Base-by-base conservation (phyloP, 2,888 invertebrate genomes). In the Lymantria dispar region DNA sequence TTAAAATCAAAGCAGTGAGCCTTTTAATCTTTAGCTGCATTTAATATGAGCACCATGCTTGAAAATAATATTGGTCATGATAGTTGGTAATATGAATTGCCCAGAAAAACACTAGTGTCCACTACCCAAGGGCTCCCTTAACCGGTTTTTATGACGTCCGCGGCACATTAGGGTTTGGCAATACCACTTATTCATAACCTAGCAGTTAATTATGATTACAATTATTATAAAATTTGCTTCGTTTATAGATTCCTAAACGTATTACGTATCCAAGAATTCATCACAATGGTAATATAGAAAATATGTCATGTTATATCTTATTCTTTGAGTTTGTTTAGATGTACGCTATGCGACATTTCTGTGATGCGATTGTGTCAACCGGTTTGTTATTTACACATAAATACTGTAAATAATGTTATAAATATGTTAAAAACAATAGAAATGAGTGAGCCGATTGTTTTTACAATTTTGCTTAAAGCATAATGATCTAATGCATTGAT, bases 361-460 rank as follows among this genome's bases (percentile, higher is more conserved):
- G 75, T 73, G 54, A 50, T 46, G 43, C 60, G 67, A 71, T 72
- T 75, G 73, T 72, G 50, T 60, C 50, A 59, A 67, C 58, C 53
- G 60, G 56, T 70, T 68, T 68, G 33, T 74, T 81, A 80, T 82
- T 76, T 80, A 79, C 79, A 78, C 78, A 78, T 79, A 48, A 42
- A 42, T 48, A 48, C 8, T 52, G 45, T 52, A 52, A 52, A 52
- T 52, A 52, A 78, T 72, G 68, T 60, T 66, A 64, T 67, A 73
- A 72, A 68, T 66, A 57, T 48, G 63, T 46, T 61, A 71, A 72
- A 73, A 80, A 77, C 79, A 78, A 81, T 80, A 62, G 69, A 64
- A 64, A 63, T 54, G 53, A 55, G 33, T 40, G 10, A 40, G 38
- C 39, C 54, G 40, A 56, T 51, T 54, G 55, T 60, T 55, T 68